A percentile compares a stretch with the other conserved stretches of the same genome.
These are phyloP conservation scores for Formica exsecta DNA, from an alignment of 1,140 invertebrate species.

Conservation along the genomic window DNA sequence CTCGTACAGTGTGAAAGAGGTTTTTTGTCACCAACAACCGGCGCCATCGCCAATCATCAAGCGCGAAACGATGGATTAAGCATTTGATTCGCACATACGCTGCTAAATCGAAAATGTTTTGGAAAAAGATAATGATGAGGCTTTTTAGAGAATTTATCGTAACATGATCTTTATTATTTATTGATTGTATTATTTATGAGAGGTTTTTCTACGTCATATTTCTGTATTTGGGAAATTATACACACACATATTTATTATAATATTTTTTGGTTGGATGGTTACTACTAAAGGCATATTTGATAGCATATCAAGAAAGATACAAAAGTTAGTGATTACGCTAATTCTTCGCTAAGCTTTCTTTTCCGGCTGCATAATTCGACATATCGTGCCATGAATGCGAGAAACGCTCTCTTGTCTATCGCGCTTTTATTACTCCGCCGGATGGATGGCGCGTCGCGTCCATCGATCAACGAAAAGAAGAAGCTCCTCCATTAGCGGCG, in stretches of 20 bases:
- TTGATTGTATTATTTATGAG: not conserved
- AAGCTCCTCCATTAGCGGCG: slow-evolving; percentile 54
- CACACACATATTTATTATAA: not conserved
- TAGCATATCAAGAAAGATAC: not conserved
- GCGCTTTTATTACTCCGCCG: slow-evolving; percentile 32
- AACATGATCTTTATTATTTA: not conserved
- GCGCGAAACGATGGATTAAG: slow-evolving; percentile 63
- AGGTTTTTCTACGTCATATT: not conserved
- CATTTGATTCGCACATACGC: not conserved
- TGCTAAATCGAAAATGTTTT: not conserved
- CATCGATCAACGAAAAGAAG: slow-evolving; percentile 61
- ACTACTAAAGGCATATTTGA: not conserved
- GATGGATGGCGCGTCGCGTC: not conserved
- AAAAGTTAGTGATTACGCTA: not conserved
- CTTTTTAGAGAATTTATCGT: not conserved
- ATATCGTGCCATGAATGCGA: not conserved
- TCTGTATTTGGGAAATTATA: not conserved
- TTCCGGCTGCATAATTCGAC: not conserved
- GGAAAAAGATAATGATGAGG: too few relatives aligned
- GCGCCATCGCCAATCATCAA: slow-evolving; percentile 24
- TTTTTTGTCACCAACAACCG: slow-evolving; percentile 61
- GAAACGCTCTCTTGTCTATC: slow-evolving; percentile 17
- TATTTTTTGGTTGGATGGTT: not conserved
- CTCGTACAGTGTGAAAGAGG: slow-evolving; percentile 65
- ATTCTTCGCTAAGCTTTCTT: not conserved